These are phyloP conservation scores for Phymastichus coffea DNA, from an alignment of 1,140 invertebrate genomes.

Conservation along the genomic window DNA sequence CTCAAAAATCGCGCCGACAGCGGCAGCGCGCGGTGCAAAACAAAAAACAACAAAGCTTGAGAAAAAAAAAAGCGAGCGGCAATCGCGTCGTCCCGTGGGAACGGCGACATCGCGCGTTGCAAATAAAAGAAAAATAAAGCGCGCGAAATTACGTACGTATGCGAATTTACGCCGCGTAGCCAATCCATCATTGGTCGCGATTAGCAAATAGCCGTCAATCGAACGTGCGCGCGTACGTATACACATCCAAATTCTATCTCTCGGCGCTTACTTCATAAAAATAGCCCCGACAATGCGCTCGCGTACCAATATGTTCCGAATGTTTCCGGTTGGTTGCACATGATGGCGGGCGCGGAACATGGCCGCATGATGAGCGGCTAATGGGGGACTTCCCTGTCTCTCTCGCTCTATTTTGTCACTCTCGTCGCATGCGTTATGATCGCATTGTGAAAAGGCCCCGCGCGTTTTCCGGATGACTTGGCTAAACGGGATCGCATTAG, in stretches of 20 bases:
- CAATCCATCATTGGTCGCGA: conserved; percentile 8
- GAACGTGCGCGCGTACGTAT: no score
- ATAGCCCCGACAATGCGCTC: conserved; percentile 31
- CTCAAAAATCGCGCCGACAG: no score
- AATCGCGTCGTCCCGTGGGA: conserved; percentile 26
- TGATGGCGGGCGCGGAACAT: conserved; percentile 43
- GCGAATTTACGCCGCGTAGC: conserved; percentile 20
- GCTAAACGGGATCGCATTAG: conserved; percentile 59
- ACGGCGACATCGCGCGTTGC: neutral
- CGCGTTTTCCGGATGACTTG: conserved; percentile 58
- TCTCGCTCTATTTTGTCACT: conserved; percentile 43
- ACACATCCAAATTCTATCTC: no score
- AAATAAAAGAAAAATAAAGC: conserved; percentile 6
- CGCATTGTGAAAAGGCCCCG: conserved; percentile 32
- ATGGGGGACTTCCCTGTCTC: conserved; percentile 46
- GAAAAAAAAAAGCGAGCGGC: conserved; percentile 15
- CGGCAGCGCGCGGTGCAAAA: no score
- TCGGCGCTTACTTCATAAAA: conserved; percentile 52
- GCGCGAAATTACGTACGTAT: neutral
- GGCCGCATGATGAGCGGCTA: conserved; percentile 50
- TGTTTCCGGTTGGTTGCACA: conserved; percentile 49
- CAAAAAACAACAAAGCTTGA: no score
- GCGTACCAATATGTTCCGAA: conserved; percentile 51
- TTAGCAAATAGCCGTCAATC: conserved; percentile 22
- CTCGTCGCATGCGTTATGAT: conserved; percentile 48